Conservation (phyloP, 2,888 invertebrate genomes). For the Aphodius sticticus region DNA sequence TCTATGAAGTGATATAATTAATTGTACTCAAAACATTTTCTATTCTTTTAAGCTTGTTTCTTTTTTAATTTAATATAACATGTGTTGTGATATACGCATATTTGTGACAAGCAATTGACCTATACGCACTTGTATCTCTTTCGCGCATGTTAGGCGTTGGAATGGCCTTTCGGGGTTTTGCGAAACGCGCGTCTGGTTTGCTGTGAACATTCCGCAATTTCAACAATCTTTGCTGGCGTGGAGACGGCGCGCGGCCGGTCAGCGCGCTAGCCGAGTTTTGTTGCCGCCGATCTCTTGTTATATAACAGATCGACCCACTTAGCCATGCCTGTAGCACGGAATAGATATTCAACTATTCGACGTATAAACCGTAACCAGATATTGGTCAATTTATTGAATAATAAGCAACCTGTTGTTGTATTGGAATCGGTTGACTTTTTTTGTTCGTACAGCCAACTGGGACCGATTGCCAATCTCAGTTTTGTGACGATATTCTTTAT, state of each 20-base stretch:
- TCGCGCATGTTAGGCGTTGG: neutral
- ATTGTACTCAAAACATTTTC: too few relatives aligned
- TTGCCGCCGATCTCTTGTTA: conserved; percentile 38
- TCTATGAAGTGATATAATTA: too few relatives aligned
- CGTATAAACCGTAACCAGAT: conserved; percentile 9
- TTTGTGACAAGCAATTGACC: neutral
- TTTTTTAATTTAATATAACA: too few relatives aligned
- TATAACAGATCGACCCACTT: conserved; percentile 38
- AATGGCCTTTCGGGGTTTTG: neutral
- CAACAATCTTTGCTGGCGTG: neutral
- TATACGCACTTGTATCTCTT: neutral
- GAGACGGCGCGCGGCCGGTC: neutral
- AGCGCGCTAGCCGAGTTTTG: conserved; percentile 29
- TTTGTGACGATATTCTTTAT: too few relatives aligned
- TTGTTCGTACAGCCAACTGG: neutral
- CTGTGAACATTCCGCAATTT: neutral
- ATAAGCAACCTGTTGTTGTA: conserved; percentile 15
- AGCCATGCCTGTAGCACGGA: neutral
- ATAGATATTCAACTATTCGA: conserved; percentile 12
- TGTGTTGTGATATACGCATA: neutral
- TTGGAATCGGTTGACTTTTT: neutral
- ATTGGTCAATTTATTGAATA: conserved; percentile 22
- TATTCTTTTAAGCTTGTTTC: too few relatives aligned
- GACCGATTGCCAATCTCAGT: neutral
- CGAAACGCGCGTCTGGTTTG: neutral